Conservation (phyloP, 2,888 invertebrate genomes). For the Limnephilus lunatus region DNA sequence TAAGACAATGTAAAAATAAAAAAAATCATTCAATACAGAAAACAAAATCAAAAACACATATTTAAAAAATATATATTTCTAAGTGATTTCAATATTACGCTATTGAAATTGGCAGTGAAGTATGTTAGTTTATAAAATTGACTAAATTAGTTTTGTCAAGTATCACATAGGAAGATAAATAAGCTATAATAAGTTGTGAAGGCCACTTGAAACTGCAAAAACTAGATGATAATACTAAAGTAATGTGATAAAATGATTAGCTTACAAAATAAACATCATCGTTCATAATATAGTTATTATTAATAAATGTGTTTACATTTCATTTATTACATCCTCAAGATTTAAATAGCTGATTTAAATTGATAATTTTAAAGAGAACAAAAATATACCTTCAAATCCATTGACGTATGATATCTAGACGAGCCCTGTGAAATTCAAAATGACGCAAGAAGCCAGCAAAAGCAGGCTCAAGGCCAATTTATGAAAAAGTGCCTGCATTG, state of each 20-base stretch:
- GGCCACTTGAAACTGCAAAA: neutral
- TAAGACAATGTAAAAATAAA: no score
- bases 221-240: neutral
- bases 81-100: neutral
- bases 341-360: neutral
- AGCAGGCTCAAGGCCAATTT: no score
- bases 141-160: neutral
- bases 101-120: neutral
- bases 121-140: neutral
- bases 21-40: no score
- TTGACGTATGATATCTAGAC: no score
- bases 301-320: neutral
- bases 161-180: neutral
- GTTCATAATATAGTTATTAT: neutral
- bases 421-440: no score
- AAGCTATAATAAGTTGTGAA: neutral
- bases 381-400: no score
- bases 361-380: neutral
- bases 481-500: no score
- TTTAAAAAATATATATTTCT: neutral
- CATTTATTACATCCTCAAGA: neutral
- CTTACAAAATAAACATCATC: neutral
- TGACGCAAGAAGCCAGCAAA: no score
- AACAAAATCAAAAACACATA: no score
- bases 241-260: neutral